Evolutionary conservation across 2,888 invertebrate species (phyloP), one percentile per base, ranked within the genome.

Genomic region (Nymphalis urticae): DNA sequence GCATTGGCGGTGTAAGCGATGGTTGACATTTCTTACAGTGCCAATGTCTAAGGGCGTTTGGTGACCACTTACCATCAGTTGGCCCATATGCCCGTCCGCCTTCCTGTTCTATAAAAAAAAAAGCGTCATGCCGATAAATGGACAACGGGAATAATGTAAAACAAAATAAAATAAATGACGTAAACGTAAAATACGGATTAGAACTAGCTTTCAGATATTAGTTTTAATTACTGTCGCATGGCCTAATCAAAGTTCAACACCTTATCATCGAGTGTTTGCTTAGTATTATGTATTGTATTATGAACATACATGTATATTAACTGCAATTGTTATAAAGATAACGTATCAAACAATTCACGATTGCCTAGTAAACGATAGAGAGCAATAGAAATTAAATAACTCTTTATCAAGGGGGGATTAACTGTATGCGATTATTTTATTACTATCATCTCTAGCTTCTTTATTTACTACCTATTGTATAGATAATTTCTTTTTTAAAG

Each of bases 271-370:
- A 61, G 32, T 70, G 56, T 51, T 51, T 51, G 51, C 10, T 21
- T 51, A 51, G 19, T 21, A 48, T 51, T 51, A 21, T 21, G 21
- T 21, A 21, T 21, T 21, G 21, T 21, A 21, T 21, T 54, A 54
- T 54, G 54, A 10, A 54, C 27, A 27, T 27, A 24, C 5, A 21
- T 21, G 13, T 19, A 21, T 42, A 53, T 24, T 21, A 54, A 54
- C 54, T 24, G 24, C 27, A 17, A 54, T 54, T 54, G 42, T 58
- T 62, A 64, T 71, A 68, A 68, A 65, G 70, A 70, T 70, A 70
- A 58, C 47, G 64, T 64, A 72, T 73, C 68, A 54, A 54, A 7
- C 54, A 54, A 24, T 27, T 24, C 53, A 66, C 60, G 62, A 71
- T 53, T 70, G 72, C 62, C 62, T 65, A 58, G 62, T 62, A 32